A percentile compares a stretch with the other conserved stretches of the same genome.
Conservation (phyloP, 1,140 invertebrate genomes). For the Psix sp. region DNA sequence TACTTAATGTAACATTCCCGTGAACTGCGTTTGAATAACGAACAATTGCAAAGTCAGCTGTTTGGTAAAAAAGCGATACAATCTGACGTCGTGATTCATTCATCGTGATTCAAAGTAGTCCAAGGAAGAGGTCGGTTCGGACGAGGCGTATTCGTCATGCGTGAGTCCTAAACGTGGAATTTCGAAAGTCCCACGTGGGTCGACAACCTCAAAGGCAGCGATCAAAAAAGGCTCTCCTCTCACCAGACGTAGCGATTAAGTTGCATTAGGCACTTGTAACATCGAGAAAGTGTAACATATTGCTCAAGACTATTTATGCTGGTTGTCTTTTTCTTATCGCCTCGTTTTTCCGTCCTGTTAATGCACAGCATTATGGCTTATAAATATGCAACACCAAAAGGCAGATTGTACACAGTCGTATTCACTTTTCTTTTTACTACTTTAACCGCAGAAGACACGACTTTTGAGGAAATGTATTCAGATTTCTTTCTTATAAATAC, state of each 20-base stretch:
- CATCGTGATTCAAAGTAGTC: conserved; percentile 47
- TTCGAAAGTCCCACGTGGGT: conserved; percentile 57
- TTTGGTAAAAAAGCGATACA: no score
- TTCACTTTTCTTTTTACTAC: no score
- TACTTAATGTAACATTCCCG: no score
- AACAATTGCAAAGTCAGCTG: no score
- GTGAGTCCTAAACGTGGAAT: conserved; percentile 49
- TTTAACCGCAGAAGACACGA: no score
- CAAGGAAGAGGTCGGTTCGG: conserved; percentile 31
- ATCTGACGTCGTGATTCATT: conserved; percentile 46
- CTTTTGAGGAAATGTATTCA: no score
- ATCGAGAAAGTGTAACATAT: conserved; percentile 56
- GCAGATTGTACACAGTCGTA: no score
- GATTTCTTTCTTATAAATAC: no score
- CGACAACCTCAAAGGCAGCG: conserved; percentile 35
- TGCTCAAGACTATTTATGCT: conserved; percentile 40
- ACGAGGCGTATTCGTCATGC: conserved; percentile 41
- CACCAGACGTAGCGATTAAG: conserved; percentile 37
- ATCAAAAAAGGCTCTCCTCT: conserved; percentile 38
- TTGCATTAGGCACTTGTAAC: conserved; percentile 56
- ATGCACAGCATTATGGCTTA: conserved; percentile 37
- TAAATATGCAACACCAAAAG: conserved; percentile 30
- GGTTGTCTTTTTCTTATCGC: conserved; percentile 42
- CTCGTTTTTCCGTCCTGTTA: conserved; percentile 35
- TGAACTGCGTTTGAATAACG: no score